These are phyloP conservation scores for Tipula unca DNA, from an alignment of 2,888 invertebrate genomes.

Conservation along the genomic window DNA sequence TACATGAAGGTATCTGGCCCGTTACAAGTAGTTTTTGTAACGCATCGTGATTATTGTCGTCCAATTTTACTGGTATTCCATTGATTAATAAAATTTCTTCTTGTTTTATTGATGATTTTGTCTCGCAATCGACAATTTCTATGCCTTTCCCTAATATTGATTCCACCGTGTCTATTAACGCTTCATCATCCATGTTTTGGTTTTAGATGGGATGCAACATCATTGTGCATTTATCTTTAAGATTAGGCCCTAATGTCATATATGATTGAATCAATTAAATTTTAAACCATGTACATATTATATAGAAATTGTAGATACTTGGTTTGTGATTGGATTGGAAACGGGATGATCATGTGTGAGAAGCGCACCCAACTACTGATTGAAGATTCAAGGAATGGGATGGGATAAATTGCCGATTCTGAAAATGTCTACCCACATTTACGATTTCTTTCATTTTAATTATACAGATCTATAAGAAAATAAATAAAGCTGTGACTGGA, in stretches of 20 bases:
- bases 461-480: too few species aligned
- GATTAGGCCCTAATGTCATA: neutral
- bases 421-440: too few species aligned
- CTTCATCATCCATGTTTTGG: slow-evolving; percentile 46
- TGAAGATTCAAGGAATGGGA: too few species aligned
- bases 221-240: slow-evolving; percentile 2
- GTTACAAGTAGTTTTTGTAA: slow-evolving; percentile 59
- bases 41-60: slow-evolving; percentile 58
- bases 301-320: too few species aligned
- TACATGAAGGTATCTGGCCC: slow-evolving; percentile 62
- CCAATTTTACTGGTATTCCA: slow-evolving; percentile 57
- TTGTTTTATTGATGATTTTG: slow-evolving; percentile 59
- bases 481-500: too few species aligned
- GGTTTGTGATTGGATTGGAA: too few species aligned
- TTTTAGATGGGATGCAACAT: neutral
- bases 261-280: too few species aligned
- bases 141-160: slow-evolving; percentile 62
- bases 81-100: slow-evolving; percentile 64
- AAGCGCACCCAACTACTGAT: too few species aligned
- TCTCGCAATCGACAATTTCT: slow-evolving; percentile 63
- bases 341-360: too few species aligned
- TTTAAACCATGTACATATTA: too few species aligned
- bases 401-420: too few species aligned
- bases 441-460: too few species aligned
- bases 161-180: slow-evolving; percentile 65